Evolutionary conservation across 2,113 vertebrate genomes (phyloP).

Genomic region (human (Homo sapiens)): DNA sequence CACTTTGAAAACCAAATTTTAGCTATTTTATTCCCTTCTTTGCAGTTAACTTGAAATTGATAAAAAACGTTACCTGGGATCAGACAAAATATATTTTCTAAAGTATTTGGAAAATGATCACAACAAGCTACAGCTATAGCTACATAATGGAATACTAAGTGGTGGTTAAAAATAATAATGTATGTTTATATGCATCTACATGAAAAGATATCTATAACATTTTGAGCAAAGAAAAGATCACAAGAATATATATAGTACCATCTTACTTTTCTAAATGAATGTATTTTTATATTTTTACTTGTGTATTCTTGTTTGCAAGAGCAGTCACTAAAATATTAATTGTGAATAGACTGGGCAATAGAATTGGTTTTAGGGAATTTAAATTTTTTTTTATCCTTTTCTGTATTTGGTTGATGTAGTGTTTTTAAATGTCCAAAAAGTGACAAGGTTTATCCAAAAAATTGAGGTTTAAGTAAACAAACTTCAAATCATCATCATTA

Average conservation of each 20-base stretch:
- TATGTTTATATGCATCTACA: neutral
- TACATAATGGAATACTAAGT: neutral
- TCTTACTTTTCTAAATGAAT: neutral
- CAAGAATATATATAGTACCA: neutral
- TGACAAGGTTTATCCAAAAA: neutral
- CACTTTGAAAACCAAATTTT: neutral
- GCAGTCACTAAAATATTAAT: neutral
- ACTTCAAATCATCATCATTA: neutral
- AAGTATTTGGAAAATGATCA: neutral
- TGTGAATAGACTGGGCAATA: neutral
- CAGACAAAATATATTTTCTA: neutral
- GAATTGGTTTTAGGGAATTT: neutral
- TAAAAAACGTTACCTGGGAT: neutral
- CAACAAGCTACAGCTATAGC: neutral
- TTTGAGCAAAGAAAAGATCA: neutral
- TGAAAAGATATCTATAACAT: neutral
- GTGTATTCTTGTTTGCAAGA: neutral
- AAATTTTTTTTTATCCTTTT: neutral
- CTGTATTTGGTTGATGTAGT: neutral
- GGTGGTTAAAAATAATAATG: neutral
- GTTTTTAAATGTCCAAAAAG: neutral
- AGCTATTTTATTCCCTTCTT: neutral
- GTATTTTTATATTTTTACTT: neutral
- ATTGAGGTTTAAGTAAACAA: neutral
- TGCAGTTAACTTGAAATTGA: neutral